Evolutionary conservation across 2,888 invertebrate genomes (phyloP).

Genomic region (Leptarthrus brevirostris): DNA sequence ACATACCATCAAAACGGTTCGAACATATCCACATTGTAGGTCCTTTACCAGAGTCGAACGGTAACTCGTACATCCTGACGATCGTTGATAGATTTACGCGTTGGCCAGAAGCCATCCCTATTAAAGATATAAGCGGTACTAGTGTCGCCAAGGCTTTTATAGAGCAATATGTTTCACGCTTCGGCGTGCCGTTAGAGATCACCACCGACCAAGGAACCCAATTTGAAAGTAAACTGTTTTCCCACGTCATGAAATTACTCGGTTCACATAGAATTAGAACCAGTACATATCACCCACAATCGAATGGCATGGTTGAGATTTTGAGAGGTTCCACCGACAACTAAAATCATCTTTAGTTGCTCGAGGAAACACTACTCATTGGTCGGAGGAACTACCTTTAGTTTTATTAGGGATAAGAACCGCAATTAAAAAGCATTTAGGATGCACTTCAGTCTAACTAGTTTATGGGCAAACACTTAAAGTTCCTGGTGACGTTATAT

Average conservation of each 20-base stretch:
- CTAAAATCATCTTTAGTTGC: constrained; percentile 62
- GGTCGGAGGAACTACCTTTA: constrained; percentile 59
- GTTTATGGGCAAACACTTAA: constrained; percentile 58
- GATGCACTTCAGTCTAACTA: constrained; percentile 59
- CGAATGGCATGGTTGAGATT: constrained; percentile 49
- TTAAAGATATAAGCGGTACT: constrained; percentile 49
- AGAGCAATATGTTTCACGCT: constrained; percentile 51
- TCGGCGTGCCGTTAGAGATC: constrained; percentile 46
- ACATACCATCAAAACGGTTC: constrained; percentile 40
- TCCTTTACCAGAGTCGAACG: constrained; percentile 57
- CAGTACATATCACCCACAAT: constrained; percentile 49
- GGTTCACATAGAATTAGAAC: constrained; percentile 34
- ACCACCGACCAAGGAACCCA: constrained; percentile 50
- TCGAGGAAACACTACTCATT: constrained; percentile 54
- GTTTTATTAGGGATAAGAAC: constrained; percentile 60
- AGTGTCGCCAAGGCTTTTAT: constrained; percentile 50
- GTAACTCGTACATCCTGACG: constrained; percentile 48
- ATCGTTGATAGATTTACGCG: no score
- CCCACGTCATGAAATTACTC: constrained; percentile 18
- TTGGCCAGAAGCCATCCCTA: constrained; percentile 52
- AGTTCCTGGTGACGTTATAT: constrained; percentile 57
- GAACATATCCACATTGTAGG: constrained; percentile 61
- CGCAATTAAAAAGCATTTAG: constrained; percentile 58
- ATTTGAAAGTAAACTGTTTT: constrained; percentile 50
- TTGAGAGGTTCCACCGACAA: constrained; percentile 49